Conservation (phyloP, 2,888 invertebrate species). For the Athalia circularis region DNA sequence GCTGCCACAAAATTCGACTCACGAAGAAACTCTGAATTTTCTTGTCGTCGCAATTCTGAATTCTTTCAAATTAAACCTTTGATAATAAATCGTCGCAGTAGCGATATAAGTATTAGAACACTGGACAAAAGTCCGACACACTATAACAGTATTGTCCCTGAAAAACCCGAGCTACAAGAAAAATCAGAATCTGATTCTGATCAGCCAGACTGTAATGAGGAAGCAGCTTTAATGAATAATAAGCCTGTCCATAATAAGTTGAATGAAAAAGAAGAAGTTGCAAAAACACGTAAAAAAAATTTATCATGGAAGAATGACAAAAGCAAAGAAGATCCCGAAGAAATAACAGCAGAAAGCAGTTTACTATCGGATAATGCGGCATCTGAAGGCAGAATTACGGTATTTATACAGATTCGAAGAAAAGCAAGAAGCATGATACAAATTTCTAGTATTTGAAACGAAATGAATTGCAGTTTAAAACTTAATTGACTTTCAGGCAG, state of each 20-base stretch:
- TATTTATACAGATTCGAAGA: constrained; percentile 49
- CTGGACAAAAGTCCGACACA: constrained; percentile 67
- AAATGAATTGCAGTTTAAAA: constrained; percentile 31
- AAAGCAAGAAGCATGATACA: not conserved
- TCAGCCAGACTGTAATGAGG: constrained; percentile 69
- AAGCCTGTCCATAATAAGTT: constrained; percentile 49
- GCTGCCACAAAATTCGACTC: constrained; percentile 59
- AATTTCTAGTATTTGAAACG: constrained; percentile 41
- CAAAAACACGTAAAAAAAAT: constrained; percentile 70
- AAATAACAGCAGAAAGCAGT: constrained; percentile 72
- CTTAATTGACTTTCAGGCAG: constrained; percentile 60
- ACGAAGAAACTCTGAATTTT: constrained; percentile 67
- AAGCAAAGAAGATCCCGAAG: constrained; percentile 65
- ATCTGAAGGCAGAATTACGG: constrained; percentile 59
- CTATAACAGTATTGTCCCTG: constrained; percentile 57
- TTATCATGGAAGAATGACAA: constrained; percentile 72
- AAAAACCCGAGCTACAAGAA: constrained; percentile 63
- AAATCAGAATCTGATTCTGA: constrained; percentile 70
- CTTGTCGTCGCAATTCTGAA: constrained; percentile 65
- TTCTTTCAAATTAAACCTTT: constrained; percentile 62
- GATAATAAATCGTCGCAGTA: constrained; percentile 65
- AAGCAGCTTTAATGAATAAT: constrained; percentile 66
- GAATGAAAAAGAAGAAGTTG: constrained; percentile 60
- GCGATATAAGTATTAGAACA: constrained; percentile 67
- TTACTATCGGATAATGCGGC: constrained; percentile 64